Evolutionary conservation across 2,113 vertebrate species (phyloP).

Genomic region (Phaetusa simplex): DNA sequence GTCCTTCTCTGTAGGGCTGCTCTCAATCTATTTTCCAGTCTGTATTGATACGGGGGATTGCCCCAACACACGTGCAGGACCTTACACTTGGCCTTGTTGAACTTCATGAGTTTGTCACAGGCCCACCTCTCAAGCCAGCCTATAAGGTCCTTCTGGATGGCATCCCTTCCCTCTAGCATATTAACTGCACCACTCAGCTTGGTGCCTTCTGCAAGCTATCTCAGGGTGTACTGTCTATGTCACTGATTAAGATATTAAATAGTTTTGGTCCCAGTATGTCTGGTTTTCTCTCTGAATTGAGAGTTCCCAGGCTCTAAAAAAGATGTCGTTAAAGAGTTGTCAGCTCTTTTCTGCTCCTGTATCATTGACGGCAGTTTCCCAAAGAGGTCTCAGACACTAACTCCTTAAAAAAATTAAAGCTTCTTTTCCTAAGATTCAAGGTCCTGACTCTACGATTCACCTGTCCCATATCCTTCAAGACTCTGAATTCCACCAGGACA

Average conservation of each 20-base stretch:
- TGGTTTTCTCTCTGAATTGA: background rate
- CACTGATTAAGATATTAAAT: background rate
- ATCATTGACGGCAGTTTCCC: background rate
- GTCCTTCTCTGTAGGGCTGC: background rate
- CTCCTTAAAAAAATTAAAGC: background rate
- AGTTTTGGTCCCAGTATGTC: background rate
- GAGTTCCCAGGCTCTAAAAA: background rate
- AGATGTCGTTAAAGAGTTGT: background rate
- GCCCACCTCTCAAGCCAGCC: background rate
- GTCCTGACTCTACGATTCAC: background rate
- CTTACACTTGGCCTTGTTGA: background rate
- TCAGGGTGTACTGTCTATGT: too few species aligned
- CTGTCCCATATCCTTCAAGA: background rate
- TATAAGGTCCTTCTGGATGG: background rate
- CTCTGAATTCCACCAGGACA: background rate
- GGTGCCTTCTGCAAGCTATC: background rate
- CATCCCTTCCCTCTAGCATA: background rate
- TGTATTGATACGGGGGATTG: background rate
- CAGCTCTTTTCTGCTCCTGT: background rate
- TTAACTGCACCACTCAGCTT: background rate
- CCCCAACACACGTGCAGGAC: too few species aligned
- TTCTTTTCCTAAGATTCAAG: background rate
- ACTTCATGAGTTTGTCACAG: background rate
- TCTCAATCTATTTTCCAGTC: background rate
- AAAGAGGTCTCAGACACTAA: background rate